These are phyloP conservation scores for Crepidodera aurea DNA, from an alignment of 2,888 invertebrate genomes.

Conservation along the genomic window DNA sequence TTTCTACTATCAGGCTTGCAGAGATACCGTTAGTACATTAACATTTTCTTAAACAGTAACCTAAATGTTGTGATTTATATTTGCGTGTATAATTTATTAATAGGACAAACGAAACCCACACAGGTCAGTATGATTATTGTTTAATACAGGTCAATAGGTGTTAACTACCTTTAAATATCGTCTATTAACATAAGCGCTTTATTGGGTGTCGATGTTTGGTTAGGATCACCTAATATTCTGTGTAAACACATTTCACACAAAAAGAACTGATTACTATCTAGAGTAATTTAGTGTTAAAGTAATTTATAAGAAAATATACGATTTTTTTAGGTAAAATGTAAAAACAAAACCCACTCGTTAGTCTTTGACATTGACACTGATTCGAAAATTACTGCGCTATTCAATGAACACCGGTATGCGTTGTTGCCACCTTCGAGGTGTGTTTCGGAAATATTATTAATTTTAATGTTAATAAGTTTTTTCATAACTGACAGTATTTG, in stretches of 20 bases:
- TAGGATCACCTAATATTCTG: not conserved
- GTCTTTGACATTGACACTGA: too few species aligned
- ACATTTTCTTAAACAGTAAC: not conserved
- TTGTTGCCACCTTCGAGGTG: too few species aligned
- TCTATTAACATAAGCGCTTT: not conserved
- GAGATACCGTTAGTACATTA: not conserved
- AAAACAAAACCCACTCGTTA: too few species aligned
- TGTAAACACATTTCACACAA: not conserved
- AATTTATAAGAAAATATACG: too few species aligned
- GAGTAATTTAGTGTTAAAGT: too few species aligned
- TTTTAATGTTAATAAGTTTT: too few species aligned
- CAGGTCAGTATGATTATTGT: conserved; percentile 28
- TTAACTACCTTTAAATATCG: conserved; percentile 17
- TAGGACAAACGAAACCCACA: conserved; percentile 11
- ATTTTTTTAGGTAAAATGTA: too few species aligned
- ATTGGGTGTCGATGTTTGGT: conserved; percentile 2
- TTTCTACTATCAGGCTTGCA: not conserved
- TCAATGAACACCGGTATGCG: too few species aligned
- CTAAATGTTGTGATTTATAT: not conserved
- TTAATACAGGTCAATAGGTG: conserved; percentile 29
- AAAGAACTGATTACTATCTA: too few species aligned
- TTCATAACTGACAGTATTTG: too few species aligned
- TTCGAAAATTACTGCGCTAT: too few species aligned
- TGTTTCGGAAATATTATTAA: too few species aligned
- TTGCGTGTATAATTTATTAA: not conserved